Conservation (phyloP, 2,797 vertebrate genomes). For the Hylomyscus alleni region DNA sequence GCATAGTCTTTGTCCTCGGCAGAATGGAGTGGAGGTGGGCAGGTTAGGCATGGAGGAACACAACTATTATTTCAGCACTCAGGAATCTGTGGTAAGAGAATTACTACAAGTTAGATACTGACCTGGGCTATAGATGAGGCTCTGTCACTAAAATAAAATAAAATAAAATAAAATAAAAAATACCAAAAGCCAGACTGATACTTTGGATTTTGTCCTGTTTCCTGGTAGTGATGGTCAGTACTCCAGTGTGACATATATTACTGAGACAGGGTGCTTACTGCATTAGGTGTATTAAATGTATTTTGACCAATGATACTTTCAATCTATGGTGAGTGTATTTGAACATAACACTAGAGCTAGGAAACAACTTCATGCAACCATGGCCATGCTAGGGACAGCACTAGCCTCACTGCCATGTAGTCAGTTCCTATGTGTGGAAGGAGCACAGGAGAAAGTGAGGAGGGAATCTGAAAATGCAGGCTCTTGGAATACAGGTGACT, state of each 20-base stretch:
- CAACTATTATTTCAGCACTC: not conserved
- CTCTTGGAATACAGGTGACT: not conserved
- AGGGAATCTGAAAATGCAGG: not conserved
- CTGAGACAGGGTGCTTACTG: not conserved
- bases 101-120: not conserved
- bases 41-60: not conserved
- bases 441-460: not conserved
- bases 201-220: not conserved
- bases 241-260: not conserved
- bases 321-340: not conserved
- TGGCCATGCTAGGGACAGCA: not conserved
- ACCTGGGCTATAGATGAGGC: not conserved
- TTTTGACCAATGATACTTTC: not conserved
- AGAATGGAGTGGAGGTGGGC: not conserved
- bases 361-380: not conserved
- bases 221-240: not conserved
- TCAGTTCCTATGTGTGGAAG: not conserved
- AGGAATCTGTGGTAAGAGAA: not conserved
- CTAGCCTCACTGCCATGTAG: not conserved
- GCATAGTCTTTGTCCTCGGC: not conserved
- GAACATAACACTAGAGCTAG: not conserved
- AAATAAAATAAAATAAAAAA: no score
- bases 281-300: not conserved
- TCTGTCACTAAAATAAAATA: not conserved
- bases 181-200: not conserved